Evolutionary conservation across 1,140 invertebrate genomes (phyloP).

Genomic region (Trichoplusia ni): DNA sequence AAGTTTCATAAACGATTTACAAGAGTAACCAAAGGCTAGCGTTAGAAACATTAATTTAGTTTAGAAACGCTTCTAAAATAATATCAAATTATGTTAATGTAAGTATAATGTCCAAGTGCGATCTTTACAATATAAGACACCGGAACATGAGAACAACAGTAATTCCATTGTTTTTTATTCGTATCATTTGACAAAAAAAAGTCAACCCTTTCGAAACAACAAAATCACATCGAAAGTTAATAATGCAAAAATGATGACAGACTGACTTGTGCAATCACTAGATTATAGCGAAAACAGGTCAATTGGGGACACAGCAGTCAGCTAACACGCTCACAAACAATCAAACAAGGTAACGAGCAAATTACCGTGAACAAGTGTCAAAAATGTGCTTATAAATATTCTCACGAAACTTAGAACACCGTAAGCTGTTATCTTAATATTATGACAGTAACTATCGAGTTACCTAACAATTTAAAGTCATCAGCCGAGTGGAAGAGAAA

Average conservation of each 20-base stretch:
- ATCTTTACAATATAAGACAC: neutral
- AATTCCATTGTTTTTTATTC: neutral
- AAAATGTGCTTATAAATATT: constrained; percentile 19
- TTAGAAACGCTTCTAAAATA: no score
- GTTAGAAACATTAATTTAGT: no score
- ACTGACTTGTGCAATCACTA: constrained; percentile 9
- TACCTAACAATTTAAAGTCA: constrained; percentile 38
- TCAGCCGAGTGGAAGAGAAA: constrained; percentile 17
- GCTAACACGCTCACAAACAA: neutral
- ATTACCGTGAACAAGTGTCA: constrained; percentile 7
- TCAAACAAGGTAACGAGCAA: constrained; percentile 9
- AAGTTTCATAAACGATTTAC: no score
- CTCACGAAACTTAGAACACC: constrained; percentile 27
- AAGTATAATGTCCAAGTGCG: neutral
- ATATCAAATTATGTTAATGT: neutral
- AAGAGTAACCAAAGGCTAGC: no score
- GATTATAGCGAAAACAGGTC: neutral
- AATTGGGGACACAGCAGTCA: neutral
- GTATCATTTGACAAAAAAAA: neutral
- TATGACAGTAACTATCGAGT: constrained; percentile 32
- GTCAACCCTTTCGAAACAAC: neutral
- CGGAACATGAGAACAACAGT: neutral
- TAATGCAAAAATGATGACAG: constrained; percentile 22
- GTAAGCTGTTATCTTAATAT: constrained; percentile 13
- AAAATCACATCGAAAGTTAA: constrained; percentile 20